Percentiles rank a stretch among this genome's conserved stretches.
These are phyloP conservation scores for Drosophila tristis DNA, from an alignment of 1,140 invertebrate genomes.

Conservation along the genomic window DNA sequence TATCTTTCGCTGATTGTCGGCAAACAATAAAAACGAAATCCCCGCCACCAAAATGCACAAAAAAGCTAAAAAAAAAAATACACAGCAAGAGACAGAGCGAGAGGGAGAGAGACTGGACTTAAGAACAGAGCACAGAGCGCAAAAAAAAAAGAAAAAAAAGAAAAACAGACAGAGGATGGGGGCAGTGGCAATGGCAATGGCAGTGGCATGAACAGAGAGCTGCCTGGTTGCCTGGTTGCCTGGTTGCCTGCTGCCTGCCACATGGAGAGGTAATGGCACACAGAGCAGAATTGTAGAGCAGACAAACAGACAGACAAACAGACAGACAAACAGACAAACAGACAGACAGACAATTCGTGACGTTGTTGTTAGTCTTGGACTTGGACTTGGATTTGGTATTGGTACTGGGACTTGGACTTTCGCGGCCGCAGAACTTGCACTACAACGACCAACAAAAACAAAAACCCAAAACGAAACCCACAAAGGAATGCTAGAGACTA, in stretches of 20 bases:
- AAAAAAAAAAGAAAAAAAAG: constrained; percentile 29
- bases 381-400: constrained; percentile 45
- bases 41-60: constrained; percentile 45
- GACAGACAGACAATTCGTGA: constrained; percentile 80
- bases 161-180: background rate
- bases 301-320: constrained; percentile 41
- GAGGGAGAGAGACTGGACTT: no score
- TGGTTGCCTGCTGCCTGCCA: constrained; percentile 16
- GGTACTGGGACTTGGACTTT: constrained; percentile 14
- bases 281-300: constrained; percentile 74
- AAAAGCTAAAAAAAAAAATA: constrained; percentile 13
- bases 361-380: constrained; percentile 81
- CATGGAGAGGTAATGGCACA: constrained; percentile 50
- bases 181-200: constrained; percentile 5
- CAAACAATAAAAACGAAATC: constrained; percentile 81
- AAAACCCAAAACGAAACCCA: constrained; percentile 14
- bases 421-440: constrained; percentile 20
- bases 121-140: constrained; percentile 1
- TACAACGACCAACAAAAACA: background rate
- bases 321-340: constrained; percentile 43
- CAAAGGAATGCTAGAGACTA: constrained; percentile 2
- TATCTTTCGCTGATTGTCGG: constrained; percentile 82
- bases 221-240: background rate
- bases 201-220: no score
- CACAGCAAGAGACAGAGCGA: constrained; percentile 17